Percentiles rank a stretch among this genome's conserved stretches.
These are phyloP conservation scores for Bufo bufo DNA, from an alignment of 2,113 vertebrate genomes.

Conservation along the genomic window DNA sequence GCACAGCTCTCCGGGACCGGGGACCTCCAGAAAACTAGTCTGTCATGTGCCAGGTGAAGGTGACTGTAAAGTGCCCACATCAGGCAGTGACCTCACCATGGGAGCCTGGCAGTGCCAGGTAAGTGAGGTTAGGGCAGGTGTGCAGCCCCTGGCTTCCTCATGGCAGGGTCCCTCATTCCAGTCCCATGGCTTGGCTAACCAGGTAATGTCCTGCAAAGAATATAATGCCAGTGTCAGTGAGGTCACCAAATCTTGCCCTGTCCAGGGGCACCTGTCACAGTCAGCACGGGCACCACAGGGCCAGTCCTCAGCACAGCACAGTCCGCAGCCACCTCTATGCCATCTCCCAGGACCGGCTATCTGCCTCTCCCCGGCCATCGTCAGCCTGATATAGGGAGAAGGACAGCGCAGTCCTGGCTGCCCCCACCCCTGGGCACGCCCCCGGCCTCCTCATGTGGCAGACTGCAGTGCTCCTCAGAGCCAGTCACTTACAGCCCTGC, in stretches of 20 bases:
- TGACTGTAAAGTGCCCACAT: slow-evolving; percentile 68
- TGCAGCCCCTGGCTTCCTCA: background rate
- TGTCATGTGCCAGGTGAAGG: slow-evolving; percentile 60
- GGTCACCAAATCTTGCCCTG: too few relatives aligned
- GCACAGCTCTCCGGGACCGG: background rate
- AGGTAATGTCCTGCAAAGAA: background rate
- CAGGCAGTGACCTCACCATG: slow-evolving; percentile 69
- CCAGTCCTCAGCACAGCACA: background rate
- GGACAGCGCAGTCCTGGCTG: background rate
- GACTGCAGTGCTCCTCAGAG: background rate
- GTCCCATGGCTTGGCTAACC: background rate
- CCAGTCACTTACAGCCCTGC: background rate
- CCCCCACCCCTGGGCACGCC: slow-evolving; percentile 19
- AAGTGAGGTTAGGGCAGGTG: background rate
- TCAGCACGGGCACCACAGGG: too few relatives aligned
- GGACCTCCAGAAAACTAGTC: too few relatives aligned
- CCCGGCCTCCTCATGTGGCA: background rate
- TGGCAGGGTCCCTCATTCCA: background rate
- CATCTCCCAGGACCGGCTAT: too few relatives aligned
- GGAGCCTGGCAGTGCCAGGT: background rate
- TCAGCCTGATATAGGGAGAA: slow-evolving; percentile 24
- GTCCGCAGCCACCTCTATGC: background rate
- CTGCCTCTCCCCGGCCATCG: slow-evolving; percentile 38
- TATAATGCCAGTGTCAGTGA: background rate
- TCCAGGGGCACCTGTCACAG: slow-evolving; percentile 19